Conservation (phyloP, 2,888 invertebrate genomes). For the Habrosyne pyritoides region DNA sequence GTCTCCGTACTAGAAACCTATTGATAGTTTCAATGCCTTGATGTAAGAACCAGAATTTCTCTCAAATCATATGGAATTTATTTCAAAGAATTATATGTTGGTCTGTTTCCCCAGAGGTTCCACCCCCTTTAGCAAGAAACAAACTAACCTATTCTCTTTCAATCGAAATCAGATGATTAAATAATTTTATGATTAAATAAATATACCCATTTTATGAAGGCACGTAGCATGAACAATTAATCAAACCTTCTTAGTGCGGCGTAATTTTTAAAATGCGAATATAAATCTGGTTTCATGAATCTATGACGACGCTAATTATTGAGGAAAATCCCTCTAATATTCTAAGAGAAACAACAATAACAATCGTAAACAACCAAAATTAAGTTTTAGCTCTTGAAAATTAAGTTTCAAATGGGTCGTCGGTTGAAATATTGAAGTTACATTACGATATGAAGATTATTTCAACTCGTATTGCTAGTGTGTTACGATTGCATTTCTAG, state of each 20-base stretch:
- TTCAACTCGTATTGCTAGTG: not conserved
- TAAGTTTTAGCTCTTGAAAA: constrained; percentile 9
- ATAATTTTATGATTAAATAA: too few species aligned
- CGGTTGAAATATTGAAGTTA: not conserved
- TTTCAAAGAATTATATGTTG: too few species aligned
- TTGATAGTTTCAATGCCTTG: too few species aligned
- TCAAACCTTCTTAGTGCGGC: not conserved
- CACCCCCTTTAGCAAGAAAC: too few species aligned
- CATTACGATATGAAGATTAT: not conserved
- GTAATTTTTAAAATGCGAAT: not conserved
- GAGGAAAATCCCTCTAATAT: constrained; percentile 4
- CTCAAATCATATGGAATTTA: too few species aligned
- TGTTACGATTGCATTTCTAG: not conserved
- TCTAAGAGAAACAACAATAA: not conserved
- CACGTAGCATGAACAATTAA: too few species aligned
- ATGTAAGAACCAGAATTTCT: too few species aligned
- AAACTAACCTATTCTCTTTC: too few species aligned
- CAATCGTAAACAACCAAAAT: not conserved
- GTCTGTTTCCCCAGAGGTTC: too few species aligned
- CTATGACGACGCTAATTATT: not conserved
- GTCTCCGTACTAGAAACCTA: too few species aligned
- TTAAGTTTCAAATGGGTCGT: not conserved
- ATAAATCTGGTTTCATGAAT: not conserved
- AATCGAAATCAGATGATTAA: too few species aligned
- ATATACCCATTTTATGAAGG: too few species aligned